phyloP scores from a whole-genome alignment of 1,140 invertebrate genomes.

The Pseudobourletiella spinata region DNA sequence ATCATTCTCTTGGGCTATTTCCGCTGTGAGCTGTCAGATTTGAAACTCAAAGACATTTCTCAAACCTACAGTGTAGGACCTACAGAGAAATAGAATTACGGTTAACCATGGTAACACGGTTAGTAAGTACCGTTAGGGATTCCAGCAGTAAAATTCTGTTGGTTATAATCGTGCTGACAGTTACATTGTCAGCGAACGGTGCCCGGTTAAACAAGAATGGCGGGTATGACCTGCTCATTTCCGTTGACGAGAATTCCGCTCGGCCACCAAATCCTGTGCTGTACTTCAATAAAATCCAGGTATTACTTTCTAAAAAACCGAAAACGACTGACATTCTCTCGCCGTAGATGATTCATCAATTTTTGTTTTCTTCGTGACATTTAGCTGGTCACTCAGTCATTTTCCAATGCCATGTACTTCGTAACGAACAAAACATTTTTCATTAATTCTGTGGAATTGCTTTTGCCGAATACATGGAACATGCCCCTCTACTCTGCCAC shows the following conservation, averaged over 20 bases:
- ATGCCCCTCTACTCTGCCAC: background rate
- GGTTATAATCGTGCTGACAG: too few species aligned
- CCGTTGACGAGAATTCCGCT: constrained; percentile 13
- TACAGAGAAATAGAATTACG: too few species aligned
- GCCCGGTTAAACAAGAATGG: constrained; percentile 7
- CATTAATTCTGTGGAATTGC: constrained; percentile 16
- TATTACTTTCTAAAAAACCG: background rate
- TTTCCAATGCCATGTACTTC: constrained; percentile 14
- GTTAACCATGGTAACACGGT: too few species aligned
- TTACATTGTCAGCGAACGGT: too few species aligned
- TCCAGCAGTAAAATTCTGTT: too few species aligned
- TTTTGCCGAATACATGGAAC: constrained; percentile 17
- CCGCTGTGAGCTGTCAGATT: too few species aligned
- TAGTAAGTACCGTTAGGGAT: too few species aligned
- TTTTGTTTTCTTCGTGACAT: background rate
- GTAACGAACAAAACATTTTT: constrained; percentile 14
- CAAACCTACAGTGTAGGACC: too few species aligned
- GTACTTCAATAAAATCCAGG: constrained; percentile 5
- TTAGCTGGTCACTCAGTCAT: background rate
- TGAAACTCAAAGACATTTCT: too few species aligned
- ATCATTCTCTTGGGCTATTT: too few species aligned
- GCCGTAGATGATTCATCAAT: background rate
- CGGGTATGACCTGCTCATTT: constrained; percentile 21
- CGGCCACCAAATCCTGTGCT: background rate
- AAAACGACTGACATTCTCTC: background rate